phyloP scores from a whole-genome alignment of 1,140 invertebrate species.

The Leptinotarsa defecta region DNA sequence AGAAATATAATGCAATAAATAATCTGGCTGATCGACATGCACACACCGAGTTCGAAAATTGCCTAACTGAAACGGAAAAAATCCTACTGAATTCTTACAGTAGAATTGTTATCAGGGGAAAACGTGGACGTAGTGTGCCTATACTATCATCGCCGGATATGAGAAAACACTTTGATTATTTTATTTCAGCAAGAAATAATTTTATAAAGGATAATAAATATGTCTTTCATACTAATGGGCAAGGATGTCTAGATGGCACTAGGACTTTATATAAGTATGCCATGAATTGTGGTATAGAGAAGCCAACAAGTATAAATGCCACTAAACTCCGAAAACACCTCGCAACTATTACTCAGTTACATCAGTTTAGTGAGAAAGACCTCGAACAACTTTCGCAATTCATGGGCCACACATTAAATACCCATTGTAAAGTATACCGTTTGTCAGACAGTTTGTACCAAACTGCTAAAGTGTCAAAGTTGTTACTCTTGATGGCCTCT shows the following conservation, averaged over 20 bases:
- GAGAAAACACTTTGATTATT: not conserved
- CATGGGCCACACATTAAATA: constrained; percentile 19
- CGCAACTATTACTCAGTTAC: constrained; percentile 41
- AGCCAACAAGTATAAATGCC: constrained; percentile 29
- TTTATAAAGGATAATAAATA: not conserved
- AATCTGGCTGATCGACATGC: too few species aligned
- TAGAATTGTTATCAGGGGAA: constrained; percentile 38
- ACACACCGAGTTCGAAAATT: constrained; percentile 30
- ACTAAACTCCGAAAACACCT: constrained; percentile 52
- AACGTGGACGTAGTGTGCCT: constrained; percentile 31
- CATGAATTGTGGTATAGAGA: constrained; percentile 23
- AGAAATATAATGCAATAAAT: not conserved
- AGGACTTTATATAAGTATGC: constrained; percentile 28
- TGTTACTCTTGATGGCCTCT: constrained; percentile 16
- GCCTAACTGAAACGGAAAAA: constrained; percentile 32
- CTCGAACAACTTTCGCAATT: constrained; percentile 7
- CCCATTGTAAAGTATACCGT: constrained; percentile 18
- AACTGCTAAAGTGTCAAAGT: constrained; percentile 29
- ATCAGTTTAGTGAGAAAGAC: constrained; percentile 2
- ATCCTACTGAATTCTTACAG: constrained; percentile 30
- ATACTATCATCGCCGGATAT: constrained; percentile 22
- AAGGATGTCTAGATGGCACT: constrained; percentile 20
- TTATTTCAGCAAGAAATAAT: not conserved
- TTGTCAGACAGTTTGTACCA: constrained; percentile 24
- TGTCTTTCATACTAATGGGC: not conserved